Conservation (phyloP, 2,888 invertebrate species). For the Archips crataeganus region DNA sequence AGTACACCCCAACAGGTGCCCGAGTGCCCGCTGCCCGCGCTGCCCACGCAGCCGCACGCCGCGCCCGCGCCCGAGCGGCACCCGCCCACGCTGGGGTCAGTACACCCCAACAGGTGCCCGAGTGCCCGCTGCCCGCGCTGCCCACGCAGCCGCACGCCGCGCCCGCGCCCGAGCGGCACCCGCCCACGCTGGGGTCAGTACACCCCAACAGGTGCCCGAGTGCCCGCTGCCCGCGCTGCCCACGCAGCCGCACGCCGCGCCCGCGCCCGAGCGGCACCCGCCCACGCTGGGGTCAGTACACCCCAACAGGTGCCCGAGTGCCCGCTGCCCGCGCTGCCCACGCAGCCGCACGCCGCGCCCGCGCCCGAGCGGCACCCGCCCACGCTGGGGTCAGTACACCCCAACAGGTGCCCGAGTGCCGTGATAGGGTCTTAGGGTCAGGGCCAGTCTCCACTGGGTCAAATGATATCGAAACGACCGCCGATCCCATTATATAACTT, state of each 20-base stretch:
- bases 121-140: constrained; percentile 69
- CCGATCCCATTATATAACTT: too few species aligned
- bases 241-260: constrained; percentile 46
- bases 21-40: constrained; percentile 83
- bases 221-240: constrained; percentile 78
- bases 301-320: neutral
- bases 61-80: constrained; percentile 47
- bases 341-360: constrained; percentile 46
- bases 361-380: constrained; percentile 54
- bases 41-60: constrained; percentile 49
- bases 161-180: constrained; percentile 48
- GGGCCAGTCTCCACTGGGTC: too few species aligned
- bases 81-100: constrained; percentile 65
- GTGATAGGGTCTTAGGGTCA: too few species aligned
- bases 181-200: constrained; percentile 64
- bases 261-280: constrained; percentile 50
- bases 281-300: constrained; percentile 63
- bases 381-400: constrained; percentile 61
- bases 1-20: constrained; percentile 62
- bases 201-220: constrained; percentile 88
- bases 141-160: constrained; percentile 47
- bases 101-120: neutral
- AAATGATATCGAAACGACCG: too few species aligned
- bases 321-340: constrained; percentile 71
- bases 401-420: neutral